Base-by-base conservation (phyloP, 2,113 vertebrate genomes). In the Crypturellus undulatus region DNA sequence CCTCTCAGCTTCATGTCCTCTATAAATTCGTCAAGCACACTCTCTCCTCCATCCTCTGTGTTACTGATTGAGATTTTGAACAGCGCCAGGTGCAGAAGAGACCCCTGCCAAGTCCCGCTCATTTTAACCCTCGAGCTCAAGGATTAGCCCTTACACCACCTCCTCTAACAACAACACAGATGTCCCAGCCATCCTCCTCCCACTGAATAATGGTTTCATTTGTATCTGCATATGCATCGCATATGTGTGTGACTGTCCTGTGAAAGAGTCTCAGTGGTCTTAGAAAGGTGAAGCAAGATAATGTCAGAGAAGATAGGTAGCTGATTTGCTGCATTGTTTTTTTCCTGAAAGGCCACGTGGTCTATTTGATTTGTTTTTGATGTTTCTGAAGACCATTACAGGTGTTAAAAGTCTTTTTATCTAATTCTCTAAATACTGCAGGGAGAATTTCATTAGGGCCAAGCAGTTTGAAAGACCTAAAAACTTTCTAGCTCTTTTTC, bases 151-250 rank as follows among this genome's bases (percentile, higher is more conserved):
- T 78, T 56, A 52, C 6, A 17, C 78, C 63, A 22, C 32, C 38
- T 70, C 18, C 5, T 10, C 49, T 69, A 24, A 51, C 47, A 36
- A 18, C 0, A 1, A 18, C 9, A 56, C 1, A 2, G 4, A 12
- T 90, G 28, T 73, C 36, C 40, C 19, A 70, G 28, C 28, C 12
- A 6, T 91, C 65, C 19, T 86, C 40, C 80, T 86, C 22, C 54
- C 17, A 24, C 54, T 43, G 56, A 38, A 36, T 10, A 8, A 10
- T 43, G 10, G 7, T 72, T 78, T 84, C 19, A 70, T 34, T 47
- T 2, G 2, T 56, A 25, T 58, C 20, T 1, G 6, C 7, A 80
- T 89, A 58, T 58, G 54, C 25, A 56, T 30, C 1, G 5, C 6
- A 84, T 89, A 20, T 2, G 0, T 24, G 26, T n/a, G 16, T 7